A percentile compares a stretch with the other conserved stretches of the same genome.
Conservation (phyloP, 2,797 vertebrate genomes). For the Apogon talboti region DNA sequence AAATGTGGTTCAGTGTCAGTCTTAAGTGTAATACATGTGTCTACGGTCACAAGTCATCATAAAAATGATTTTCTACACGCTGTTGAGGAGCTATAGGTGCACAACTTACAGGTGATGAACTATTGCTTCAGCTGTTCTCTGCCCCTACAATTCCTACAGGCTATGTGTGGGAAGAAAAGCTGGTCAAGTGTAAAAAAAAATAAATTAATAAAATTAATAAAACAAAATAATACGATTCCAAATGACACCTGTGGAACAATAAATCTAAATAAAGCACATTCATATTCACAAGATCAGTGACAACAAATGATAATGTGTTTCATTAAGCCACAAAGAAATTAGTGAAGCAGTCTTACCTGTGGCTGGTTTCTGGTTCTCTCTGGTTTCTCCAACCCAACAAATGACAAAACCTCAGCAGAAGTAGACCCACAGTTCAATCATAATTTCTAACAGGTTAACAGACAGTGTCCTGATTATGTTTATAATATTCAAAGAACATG, state of each 20-base stretch:
- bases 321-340: slow-evolving; percentile 71
- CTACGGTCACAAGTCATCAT: slow-evolving; percentile 6
- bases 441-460: not conserved
- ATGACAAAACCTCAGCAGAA: slow-evolving; percentile 20
- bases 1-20: no score
- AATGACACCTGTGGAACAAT: slow-evolving; percentile 79
- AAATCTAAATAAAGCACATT: slow-evolving; percentile 47
- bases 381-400: slow-evolving; percentile 57
- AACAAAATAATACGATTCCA: slow-evolving; percentile 25
- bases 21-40: not conserved
- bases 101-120: slow-evolving; percentile 93
- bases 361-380: slow-evolving; percentile 50
- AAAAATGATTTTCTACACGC: slow-evolving; percentile 41
- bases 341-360: slow-evolving; percentile 79
- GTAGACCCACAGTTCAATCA: slow-evolving; percentile 49
- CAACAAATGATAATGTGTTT: slow-evolving; percentile 49
- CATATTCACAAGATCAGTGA: slow-evolving; percentile 44
- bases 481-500: not conserved
- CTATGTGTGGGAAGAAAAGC: slow-evolving; percentile 93
- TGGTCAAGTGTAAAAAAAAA: slow-evolving; percentile 89
- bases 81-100: slow-evolving; percentile 81
- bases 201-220: not conserved
- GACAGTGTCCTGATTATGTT: not conserved
- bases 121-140: slow-evolving; percentile 92
- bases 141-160: slow-evolving; percentile 90